Evolutionary conservation across 2,888 invertebrate genomes (phyloP).

Genomic region (Sympetrum striolatum): DNA sequence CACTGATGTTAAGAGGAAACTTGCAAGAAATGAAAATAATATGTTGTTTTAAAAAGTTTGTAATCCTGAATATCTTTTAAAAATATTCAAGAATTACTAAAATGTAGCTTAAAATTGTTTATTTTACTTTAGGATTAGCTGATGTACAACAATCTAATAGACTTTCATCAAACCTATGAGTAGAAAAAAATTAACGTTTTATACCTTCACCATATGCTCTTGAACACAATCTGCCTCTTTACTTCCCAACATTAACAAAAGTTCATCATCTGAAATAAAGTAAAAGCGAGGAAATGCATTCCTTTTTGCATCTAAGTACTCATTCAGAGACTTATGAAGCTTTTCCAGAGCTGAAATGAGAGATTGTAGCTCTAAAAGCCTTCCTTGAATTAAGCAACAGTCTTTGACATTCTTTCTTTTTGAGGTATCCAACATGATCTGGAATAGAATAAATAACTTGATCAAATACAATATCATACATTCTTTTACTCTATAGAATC

Average conservation of each 20-base stretch:
- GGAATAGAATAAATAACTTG: constrained; percentile 50
- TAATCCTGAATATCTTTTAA: too few species aligned
- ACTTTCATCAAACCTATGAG: too few species aligned
- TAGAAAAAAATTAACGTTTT: too few species aligned
- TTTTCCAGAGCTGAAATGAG: constrained; percentile 79
- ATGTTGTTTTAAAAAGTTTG: too few species aligned
- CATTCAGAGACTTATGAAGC: constrained; percentile 90
- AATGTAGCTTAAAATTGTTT: too few species aligned
- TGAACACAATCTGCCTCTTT: constrained; percentile 85
- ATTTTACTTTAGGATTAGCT: too few species aligned
- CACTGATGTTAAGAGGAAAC: too few species aligned
- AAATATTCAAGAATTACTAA: too few species aligned
- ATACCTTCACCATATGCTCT: constrained; percentile 89
- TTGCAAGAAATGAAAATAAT: too few species aligned
- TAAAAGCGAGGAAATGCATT: constrained; percentile 90
- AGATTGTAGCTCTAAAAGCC: constrained; percentile 76
- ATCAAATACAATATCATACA: background rate
- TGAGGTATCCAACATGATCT: constrained; percentile 86
- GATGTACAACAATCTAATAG: too few species aligned
- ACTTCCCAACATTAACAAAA: constrained; percentile 87
- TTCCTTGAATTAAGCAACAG: constrained; percentile 76
- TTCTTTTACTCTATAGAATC: background rate
- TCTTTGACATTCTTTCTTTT: constrained; percentile 81
- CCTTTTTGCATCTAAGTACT: constrained; percentile 87
- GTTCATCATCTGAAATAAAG: constrained; percentile 92